Evolutionary conservation across 2,113 vertebrate species (phyloP), one percentile per base, ranked within the genome.

Genomic region (Noturus placidus): DNA sequence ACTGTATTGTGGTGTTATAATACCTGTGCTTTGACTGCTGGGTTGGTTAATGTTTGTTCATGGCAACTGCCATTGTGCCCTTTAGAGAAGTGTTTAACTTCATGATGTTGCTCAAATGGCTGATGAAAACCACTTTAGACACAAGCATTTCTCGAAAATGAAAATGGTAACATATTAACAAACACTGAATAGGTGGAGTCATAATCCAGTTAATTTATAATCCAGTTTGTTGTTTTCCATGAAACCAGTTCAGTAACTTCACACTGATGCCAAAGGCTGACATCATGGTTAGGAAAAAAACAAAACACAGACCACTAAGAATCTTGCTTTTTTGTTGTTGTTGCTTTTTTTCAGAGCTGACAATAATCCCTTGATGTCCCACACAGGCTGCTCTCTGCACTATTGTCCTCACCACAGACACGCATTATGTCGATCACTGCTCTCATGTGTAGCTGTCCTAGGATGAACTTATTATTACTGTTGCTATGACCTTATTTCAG

Each of bases 301-400:
- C 6, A 22, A 22, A 72, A 38, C 42, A 79, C 50, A 20, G 50
- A 81, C 54, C 46, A 38, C 83, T 35, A 56, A 35, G n/a, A 25
- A 13, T 56, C 52, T 19, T 84, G 52, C 52, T 79, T 30, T 33
- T 77, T 78, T 86, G n/a, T 38, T 38, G 38, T 38, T 2, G 38
- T 38, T 38, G 38, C 38, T 85, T 61, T 42, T 30, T 30, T 33
- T 19, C 54, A 59, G 38, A 50, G n/a, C 33, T 81, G 50, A 87
- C 86, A 87, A 87, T 72, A 81, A 80, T 35, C 50, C 72, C 77
- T 87, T 67, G 27, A 67, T 67, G 13, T 80, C 46, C 5, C 25
- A 81, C 78, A 87, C 50, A 70, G 78, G 46, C 77, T 54, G 61
- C 10, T 80, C 61, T 70, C 65, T 54, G 30, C 86, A 57, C 63